phyloP scores from a whole-genome alignment of 2,888 invertebrate species.

The Yponomeuta sedellus region DNA sequence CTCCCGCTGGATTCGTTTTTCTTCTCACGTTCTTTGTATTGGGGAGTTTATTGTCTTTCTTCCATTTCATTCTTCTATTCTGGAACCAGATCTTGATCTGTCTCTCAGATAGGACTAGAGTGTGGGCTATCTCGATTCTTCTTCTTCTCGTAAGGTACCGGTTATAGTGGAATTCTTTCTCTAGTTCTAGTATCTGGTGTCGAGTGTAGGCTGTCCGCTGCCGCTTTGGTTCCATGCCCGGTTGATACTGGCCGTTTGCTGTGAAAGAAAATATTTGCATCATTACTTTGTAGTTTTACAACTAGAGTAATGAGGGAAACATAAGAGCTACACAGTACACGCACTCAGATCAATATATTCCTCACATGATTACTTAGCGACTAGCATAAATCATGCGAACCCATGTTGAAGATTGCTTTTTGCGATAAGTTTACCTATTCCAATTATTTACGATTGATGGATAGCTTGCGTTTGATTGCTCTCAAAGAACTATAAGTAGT shows the following conservation, averaged over 20 bases:
- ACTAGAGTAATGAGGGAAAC: background rate
- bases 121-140: constrained; percentile 98
- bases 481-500: background rate
- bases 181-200: constrained; percentile 97
- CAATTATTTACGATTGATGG: background rate
- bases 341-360: background rate
- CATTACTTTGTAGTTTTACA: background rate
- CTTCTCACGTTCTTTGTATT: constrained; percentile 86
- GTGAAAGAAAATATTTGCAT: constrained; percentile 60
- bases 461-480: background rate
- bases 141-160: constrained; percentile 95
- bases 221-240: constrained; percentile 96
- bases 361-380: background rate
- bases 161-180: constrained; percentile 99
- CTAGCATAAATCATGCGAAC: background rate
- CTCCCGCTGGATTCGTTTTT: constrained; percentile 86
- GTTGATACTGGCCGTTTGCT: constrained; percentile 92
- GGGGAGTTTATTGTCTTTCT: constrained; percentile 89
- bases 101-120: constrained; percentile 92
- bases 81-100: constrained; percentile 95
- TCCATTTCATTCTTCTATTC: constrained; percentile 87
- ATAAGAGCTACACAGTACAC: background rate
- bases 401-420: background rate
- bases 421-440: constrained; percentile 5
- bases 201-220: constrained; percentile 98